These are phyloP conservation scores for Eulimnadia texana DNA, from an alignment of 1,140 invertebrate genomes.

Conservation along the genomic window DNA sequence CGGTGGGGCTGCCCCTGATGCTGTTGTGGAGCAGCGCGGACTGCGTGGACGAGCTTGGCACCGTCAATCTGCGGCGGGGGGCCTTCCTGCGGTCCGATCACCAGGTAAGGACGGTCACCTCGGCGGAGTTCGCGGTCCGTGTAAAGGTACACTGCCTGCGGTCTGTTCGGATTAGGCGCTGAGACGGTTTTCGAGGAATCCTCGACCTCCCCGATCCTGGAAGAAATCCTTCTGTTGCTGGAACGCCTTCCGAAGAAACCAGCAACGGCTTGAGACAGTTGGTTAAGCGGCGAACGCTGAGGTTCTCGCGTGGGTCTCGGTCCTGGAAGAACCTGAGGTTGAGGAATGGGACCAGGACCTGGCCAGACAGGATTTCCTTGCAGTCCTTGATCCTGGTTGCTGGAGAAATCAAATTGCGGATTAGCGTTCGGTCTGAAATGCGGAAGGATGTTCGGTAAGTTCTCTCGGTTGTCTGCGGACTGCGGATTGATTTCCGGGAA, in stretches of 20 bases:
- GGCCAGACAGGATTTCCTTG: background rate
- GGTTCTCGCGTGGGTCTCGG: background rate
- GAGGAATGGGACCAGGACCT: background rate
- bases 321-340: background rate
- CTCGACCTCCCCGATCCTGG: background rate
- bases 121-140: background rate
- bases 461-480: constrained; percentile 1
- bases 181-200: too few species aligned
- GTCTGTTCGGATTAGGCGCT: too few species aligned
- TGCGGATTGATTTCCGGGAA: background rate
- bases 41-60: constrained; percentile 12
- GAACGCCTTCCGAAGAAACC: background rate
- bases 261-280: background rate
- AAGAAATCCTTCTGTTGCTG: background rate
- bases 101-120: constrained; percentile 9
- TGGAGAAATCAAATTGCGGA: background rate
- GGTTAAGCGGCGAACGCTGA: background rate
- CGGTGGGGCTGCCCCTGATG: background rate
- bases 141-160: constrained; percentile 12
- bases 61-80: constrained; percentile 8
- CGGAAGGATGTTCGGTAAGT: constrained; percentile 11
- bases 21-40: background rate
- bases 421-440: constrained; percentile 12
- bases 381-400: background rate
- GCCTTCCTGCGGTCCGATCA: constrained; percentile 5